A percentile compares a stretch with the other conserved stretches of the same genome.
Evolutionary conservation across 1,140 invertebrate genomes (phyloP).

Genomic region (Teleogryllus occipitalis): DNA sequence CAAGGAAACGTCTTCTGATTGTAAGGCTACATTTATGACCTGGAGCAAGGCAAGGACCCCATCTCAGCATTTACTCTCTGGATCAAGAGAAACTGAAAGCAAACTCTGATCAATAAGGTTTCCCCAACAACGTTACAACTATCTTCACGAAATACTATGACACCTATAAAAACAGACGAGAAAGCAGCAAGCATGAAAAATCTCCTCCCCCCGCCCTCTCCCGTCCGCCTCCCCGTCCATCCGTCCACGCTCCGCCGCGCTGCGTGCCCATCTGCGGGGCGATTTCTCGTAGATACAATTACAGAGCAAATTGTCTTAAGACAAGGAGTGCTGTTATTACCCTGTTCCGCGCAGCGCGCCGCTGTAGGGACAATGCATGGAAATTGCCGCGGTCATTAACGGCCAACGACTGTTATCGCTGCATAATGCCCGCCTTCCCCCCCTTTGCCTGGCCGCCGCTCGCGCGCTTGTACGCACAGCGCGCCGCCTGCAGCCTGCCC

Average conservation of each 20-base stretch:
- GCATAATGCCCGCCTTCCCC: not conserved
- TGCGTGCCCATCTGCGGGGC: not conserved
- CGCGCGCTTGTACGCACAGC: too few species aligned
- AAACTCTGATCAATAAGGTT: too few species aligned
- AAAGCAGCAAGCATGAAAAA: not conserved
- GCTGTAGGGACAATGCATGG: not conserved
- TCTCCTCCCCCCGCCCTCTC: not conserved
- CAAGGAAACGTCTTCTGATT: too few species aligned
- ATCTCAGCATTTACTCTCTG: too few species aligned
- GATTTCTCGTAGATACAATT: not conserved
- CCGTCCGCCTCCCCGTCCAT: not conserved
- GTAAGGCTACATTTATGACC: too few species aligned
- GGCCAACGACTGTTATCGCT: not conserved
- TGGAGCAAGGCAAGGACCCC: too few species aligned
- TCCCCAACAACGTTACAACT: too few species aligned
- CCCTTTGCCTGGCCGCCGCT: too few species aligned
- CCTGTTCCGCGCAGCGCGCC: not conserved
- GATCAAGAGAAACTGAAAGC: too few species aligned
- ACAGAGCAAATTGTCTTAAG: constrained; percentile 1
- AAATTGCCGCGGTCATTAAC: not conserved
- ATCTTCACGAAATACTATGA: too few species aligned
- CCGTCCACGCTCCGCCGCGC: not conserved
- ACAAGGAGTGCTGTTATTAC: not conserved
- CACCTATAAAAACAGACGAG: not conserved
- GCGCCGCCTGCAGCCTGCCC: too few species aligned